A percentile compares a stretch with the other conserved stretches of the same genome.
phyloP scores from a whole-genome alignment of 1,140 invertebrate species.

The Chrysomallon squamiferum region DNA sequence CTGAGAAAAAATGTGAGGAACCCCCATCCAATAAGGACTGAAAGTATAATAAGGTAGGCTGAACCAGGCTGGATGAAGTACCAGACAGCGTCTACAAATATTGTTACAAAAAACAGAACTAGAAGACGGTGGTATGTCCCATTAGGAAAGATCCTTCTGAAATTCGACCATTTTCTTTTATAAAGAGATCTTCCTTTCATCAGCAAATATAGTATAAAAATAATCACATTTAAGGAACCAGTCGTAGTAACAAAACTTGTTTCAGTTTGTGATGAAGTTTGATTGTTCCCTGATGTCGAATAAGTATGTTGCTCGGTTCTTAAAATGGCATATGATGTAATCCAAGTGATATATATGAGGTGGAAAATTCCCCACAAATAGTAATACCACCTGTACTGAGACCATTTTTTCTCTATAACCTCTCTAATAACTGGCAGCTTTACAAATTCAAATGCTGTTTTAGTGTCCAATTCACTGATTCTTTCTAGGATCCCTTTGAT shows the following conservation, averaged over 20 bases:
- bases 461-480: constrained; percentile 26
- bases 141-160: constrained; percentile 32
- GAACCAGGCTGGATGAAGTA: constrained; percentile 6
- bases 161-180: no score
- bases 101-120: constrained; percentile 22
- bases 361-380: constrained; percentile 26
- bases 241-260: constrained; percentile 1
- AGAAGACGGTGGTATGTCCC: constrained; percentile 33
- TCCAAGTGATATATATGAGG: constrained; percentile 21
- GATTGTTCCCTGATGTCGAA: no score
- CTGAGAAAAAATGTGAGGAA: constrained; percentile 38
- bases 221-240: not conserved
- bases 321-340: constrained; percentile 30
- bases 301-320: constrained; percentile 6
- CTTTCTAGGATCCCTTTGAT: constrained; percentile 27
- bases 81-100: constrained; percentile 33
- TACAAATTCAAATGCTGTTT: constrained; percentile 28
- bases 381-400: constrained; percentile 21
- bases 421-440: constrained; percentile 18
- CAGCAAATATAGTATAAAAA: constrained; percentile 14
- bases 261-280: not conserved
- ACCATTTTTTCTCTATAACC: constrained; percentile 38
- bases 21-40: constrained; percentile 37
- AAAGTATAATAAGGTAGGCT: constrained; percentile 27
- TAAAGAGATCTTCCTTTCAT: constrained; percentile 7